Base-by-base conservation (phyloP, 2,797 vertebrate species). In the Falco berigora region DNA sequence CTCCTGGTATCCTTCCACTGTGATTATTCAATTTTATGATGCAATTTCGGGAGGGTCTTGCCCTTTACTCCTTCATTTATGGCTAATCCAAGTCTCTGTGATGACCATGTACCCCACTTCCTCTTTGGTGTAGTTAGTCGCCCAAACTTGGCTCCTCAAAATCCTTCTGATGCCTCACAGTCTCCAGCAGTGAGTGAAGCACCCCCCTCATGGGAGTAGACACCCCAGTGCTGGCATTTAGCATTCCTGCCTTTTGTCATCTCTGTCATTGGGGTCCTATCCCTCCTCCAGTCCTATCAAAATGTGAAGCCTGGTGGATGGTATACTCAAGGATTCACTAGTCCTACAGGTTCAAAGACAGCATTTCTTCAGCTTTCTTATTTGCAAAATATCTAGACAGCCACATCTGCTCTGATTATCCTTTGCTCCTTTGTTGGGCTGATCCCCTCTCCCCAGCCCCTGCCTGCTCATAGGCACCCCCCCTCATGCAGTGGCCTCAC, bases 121-220 rank as follows among this genome's bases (percentile, higher is more conserved):
- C 24, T 63, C 66, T 68, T 74, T 36, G 21, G 6, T 44, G 18
- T 30, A 52, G 9, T n/a, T 53, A 61, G 25, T 63, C 49, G 53
- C 5, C 16, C 34, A 49, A 23, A 30, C 13, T 21, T 24, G 17
- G 6, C 22, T 88, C 56, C 61, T 77, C 36, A 80, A 83, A 92
- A 55, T 55, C 63, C 9, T 67, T 34, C 16, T 73, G 27, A n/a
- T 36, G 19, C 25, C 7, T 86, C 40, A 40, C 5, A 63, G 40
- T 22, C 24, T 78, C 36, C 23, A 44, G 27, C 17, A 84, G 40
- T 27, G 78, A 24, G n/a, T 1, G 2, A 90, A 71, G 19, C 15
- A 18, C 6, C 8, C 4, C 4, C 7, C 6, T 86, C 27, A 27
- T 0, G 1, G 22, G 11, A 8, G 5, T 28, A 62, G 47, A 23